A percentile compares a stretch with the other conserved stretches of the same genome.
Evolutionary conservation across 64 coral and sea anemone species (phyloP).

Genomic region (Pocillopora verrucosa): DNA sequence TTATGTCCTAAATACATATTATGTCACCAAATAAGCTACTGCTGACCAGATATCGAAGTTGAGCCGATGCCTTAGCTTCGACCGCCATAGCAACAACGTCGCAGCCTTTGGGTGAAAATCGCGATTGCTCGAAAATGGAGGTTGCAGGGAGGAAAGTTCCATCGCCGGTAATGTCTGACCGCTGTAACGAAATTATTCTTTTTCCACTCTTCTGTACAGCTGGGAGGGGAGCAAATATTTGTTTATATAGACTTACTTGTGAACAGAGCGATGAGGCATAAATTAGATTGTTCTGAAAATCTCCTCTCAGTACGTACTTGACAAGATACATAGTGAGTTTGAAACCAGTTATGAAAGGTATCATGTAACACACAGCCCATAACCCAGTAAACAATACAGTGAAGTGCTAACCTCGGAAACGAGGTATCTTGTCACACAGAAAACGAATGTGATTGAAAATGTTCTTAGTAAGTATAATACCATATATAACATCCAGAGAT

Average conservation of each 20-base stretch:
- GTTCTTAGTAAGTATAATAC: too few relatives aligned
- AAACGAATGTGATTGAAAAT: too few relatives aligned
- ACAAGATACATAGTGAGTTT: too few relatives aligned
- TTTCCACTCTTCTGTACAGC: neutral
- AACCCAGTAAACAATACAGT: neutral
- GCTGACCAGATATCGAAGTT: too few relatives aligned
- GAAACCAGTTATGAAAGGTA: too few relatives aligned
- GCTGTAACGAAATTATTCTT: neutral
- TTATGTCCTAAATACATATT: too few relatives aligned
- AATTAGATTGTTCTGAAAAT: neutral
- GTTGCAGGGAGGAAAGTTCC: conserved; percentile 13
- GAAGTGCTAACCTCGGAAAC: neutral
- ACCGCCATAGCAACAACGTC: conserved; percentile 27
- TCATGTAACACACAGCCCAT: too few relatives aligned
- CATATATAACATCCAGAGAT: too few relatives aligned
- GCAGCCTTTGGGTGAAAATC: neutral
- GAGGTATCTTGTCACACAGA: neutral
- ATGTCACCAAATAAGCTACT: too few relatives aligned
- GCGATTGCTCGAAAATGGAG: conserved; percentile 13
- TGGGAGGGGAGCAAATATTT: neutral
- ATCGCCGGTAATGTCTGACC: conserved; percentile 1
- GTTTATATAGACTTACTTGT: neutral
- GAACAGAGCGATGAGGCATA: too few relatives aligned
- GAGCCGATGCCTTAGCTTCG: neutral
- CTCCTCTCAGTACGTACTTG: neutral